These are phyloP conservation scores for Brachymystax lenok DNA, from an alignment of 2,797 vertebrate genomes.

Conservation along the genomic window DNA sequence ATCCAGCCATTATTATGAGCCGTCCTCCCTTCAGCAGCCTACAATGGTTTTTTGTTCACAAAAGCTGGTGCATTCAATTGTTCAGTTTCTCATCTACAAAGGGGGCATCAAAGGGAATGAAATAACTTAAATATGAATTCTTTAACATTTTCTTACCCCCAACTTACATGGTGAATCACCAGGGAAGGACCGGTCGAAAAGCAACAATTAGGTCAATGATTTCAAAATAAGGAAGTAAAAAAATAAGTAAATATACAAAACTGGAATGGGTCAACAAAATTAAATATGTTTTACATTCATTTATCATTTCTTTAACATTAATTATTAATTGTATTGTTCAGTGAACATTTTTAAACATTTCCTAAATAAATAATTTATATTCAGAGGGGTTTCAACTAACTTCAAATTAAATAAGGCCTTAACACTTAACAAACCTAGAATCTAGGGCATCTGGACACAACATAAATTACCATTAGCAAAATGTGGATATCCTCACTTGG, in stretches of 20 bases:
- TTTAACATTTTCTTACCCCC: slow-evolving; percentile 8
- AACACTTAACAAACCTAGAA: slow-evolving; percentile 4
- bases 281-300: slow-evolving; percentile 17
- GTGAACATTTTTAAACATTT: background rate
- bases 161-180: slow-evolving; percentile 5
- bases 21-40: no score
- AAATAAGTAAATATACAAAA: slow-evolving; percentile 10
- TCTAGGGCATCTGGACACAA: background rate
- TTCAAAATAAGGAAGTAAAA: slow-evolving; percentile 2
- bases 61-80: slow-evolving; percentile 9
- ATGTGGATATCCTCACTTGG: slow-evolving; percentile 1
- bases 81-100: background rate
- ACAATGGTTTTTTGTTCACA: slow-evolving; percentile 14
- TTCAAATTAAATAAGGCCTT: slow-evolving; percentile 6
- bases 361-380: background rate
- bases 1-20: no score
- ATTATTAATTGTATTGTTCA: slow-evolving; percentile 1
- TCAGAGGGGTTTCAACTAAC: background rate
- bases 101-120: slow-evolving; percentile 3
- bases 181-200: background rate
- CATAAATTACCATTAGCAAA: background rate
- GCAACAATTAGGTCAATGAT: slow-evolving; percentile 6
- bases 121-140: slow-evolving; percentile 14
- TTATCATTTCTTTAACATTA: background rate
- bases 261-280: slow-evolving; percentile 14